A percentile compares a stretch with the other conserved stretches of the same genome.
phyloP scores from a whole-genome alignment of 2,113 vertebrate genomes.

The Sebastes schlegelii region DNA sequence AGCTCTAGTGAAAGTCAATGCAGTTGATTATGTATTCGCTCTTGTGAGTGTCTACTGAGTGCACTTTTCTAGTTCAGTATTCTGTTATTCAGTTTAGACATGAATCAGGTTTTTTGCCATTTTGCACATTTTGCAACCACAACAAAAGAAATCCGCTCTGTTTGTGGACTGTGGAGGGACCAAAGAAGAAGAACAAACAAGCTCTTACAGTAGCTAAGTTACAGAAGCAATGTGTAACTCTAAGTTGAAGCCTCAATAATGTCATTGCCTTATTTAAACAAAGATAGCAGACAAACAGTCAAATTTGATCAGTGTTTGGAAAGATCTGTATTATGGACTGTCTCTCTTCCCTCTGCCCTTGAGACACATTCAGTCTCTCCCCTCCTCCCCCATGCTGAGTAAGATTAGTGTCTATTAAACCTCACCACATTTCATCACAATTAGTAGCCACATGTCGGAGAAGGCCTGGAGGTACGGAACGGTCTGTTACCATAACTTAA shows the following conservation, averaged over 20 bases:
- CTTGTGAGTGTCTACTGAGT: too few species aligned
- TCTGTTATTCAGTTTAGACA: too few species aligned
- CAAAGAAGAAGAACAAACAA: background rate
- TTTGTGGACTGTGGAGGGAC: background rate
- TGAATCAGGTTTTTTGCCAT: background rate
- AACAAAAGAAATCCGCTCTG: background rate
- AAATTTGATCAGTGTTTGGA: background rate
- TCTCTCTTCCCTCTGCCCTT: background rate
- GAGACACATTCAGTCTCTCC: background rate
- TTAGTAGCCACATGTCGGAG: slow-evolving; percentile 18
- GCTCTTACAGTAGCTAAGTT: background rate
- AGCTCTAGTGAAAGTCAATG: too few species aligned
- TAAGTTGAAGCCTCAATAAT: background rate
- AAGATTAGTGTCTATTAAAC: background rate
- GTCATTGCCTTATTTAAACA: background rate
- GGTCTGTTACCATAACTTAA: too few species aligned
- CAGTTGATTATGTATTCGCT: too few species aligned
- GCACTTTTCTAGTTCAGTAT: too few species aligned
- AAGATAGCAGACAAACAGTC: background rate
- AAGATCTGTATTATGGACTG: background rate
- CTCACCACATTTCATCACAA: slow-evolving; percentile 1
- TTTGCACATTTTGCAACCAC: background rate
- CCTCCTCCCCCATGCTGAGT: background rate
- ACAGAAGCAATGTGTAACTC: background rate
- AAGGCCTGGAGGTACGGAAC: background rate